Conservation (phyloP, 92 coral and sea anemone species). For the Palythoa heliodiscus region DNA sequence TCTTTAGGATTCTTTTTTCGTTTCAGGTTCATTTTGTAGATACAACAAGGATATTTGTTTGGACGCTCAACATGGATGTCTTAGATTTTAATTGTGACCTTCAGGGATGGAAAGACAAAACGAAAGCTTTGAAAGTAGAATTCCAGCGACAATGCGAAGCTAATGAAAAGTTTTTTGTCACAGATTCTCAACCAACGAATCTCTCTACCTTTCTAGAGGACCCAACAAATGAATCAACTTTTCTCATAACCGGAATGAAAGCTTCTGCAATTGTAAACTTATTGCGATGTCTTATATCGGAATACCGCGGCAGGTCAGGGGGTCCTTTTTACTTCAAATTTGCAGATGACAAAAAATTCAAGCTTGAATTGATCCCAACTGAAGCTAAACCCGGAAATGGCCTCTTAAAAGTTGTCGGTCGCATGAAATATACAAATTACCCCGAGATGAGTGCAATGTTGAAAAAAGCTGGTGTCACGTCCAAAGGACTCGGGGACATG, state of each 20-base stretch:
- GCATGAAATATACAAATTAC: constrained; percentile 75
- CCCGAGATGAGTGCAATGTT: constrained; percentile 81
- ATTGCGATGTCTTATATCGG: constrained; percentile 62
- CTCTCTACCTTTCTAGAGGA: constrained; percentile 56
- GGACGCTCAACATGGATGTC: constrained; percentile 27
- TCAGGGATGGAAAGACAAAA: constrained; percentile 83
- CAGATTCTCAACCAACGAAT: constrained; percentile 35
- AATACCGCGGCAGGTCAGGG: constrained; percentile 58
- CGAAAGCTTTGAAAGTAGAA: constrained; percentile 78
- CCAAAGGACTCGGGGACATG: constrained; percentile 87
- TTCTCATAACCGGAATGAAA: constrained; percentile 68
- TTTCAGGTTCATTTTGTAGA: constrained; percentile 4
- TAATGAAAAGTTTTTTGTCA: constrained; percentile 74
- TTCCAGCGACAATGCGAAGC: constrained; percentile 78
- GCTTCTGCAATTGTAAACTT: constrained; percentile 74
- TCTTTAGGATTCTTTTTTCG: not conserved
- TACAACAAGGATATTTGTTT: constrained; percentile 14
- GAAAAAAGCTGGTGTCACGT: constrained; percentile 73
- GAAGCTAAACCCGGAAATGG: constrained; percentile 83
- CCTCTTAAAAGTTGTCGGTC: constrained; percentile 76
- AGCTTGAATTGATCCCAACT: constrained; percentile 80
- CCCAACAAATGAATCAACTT: constrained; percentile 41
- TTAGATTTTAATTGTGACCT: constrained; percentile 27
- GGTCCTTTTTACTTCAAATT: constrained; percentile 83
- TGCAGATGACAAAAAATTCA: constrained; percentile 89